Base-by-base conservation (phyloP, 1,140 invertebrate genomes). In the Drepana arcuata region DNA sequence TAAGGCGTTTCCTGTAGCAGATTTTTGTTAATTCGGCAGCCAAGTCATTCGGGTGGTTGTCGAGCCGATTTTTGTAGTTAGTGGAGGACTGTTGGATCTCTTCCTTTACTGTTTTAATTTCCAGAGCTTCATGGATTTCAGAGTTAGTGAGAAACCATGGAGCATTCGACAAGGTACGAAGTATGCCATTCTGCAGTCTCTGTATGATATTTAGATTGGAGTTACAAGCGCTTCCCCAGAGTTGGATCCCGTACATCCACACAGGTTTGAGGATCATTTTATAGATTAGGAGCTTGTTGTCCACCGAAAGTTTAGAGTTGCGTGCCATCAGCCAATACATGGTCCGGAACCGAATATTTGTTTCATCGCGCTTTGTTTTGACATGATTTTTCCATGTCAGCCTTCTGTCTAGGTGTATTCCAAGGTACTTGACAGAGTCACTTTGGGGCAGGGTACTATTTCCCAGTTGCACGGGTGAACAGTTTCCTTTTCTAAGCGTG, bases 211-310 rank as follows among this genome's bases (percentile, higher is more conserved):
- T 23, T 16, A 39, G 63, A 84, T 29, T 43, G 63, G 1, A 60
- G 80, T 16, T 48, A 87, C 13, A 48, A 79, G 1, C 70, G 73
- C 14, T 41, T 87, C 2, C 28, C 16, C 21, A 31, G 4, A 38
- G 9, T 38, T 29, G 2, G 11, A 15, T 31, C 10, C 14, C 32
- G 14, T 34, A 34, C 7, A 12, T 24, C 37, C 29, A 39, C 5
- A 39, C 25, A 2, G 21, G 29, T 23, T 39, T 25, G 1, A 39
- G 13, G 1, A 39, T 10, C 15, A 29, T 15, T 12, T 39, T 39
- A 15, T 26, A 39, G 9, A 39, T 10, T 1, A 39, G 23, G 12
- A 39, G 12, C 21, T 39, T 39, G n/a, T 39, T 39, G n/a, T 39
- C 18, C 5, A 39, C 5, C 9, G 37, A 32, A 1, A 39, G 29